Conservation (phyloP, 2,888 invertebrate species). For the Eretmocerus hayati region DNA sequence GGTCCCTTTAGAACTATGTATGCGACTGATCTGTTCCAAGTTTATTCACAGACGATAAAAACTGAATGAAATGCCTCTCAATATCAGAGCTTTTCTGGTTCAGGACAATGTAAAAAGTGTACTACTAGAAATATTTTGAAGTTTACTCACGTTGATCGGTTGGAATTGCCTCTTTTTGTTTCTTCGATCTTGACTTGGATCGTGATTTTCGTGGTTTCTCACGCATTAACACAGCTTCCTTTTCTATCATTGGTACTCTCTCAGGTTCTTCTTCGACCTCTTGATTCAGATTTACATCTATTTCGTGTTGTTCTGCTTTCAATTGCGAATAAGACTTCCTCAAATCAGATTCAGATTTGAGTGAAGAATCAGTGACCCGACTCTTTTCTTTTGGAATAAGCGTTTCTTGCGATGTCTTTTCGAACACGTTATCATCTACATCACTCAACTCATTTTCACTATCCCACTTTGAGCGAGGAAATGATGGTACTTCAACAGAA, state of each 20-base stretch:
- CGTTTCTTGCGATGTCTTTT: conserved; percentile 4
- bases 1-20: no score
- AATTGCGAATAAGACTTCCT: not conserved
- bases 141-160: not conserved
- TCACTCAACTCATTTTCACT: conserved; percentile 36
- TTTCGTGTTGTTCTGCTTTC: not conserved
- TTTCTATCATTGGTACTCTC: no score
- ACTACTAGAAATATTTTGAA: no score
- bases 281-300: conserved; percentile 5
- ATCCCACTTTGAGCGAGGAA: conserved; percentile 43
- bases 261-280: no score
- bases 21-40: no score
- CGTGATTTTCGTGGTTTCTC: not conserved
- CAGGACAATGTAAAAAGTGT: no score
- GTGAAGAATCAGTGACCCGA: not conserved
- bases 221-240: not conserved
- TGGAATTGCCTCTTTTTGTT: not conserved
- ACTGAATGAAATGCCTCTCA: no score
- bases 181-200: not conserved
- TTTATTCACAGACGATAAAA: no score
- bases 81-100: no score
- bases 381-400: conserved; percentile 7
- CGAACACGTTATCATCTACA: conserved; percentile 17
- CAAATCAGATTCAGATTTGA: not conserved
- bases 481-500: conserved; percentile 30